A percentile compares a stretch with the other conserved stretches of the same genome.
phyloP scores from a whole-genome alignment of 2,888 invertebrate species.

The Melolontha melolontha region DNA sequence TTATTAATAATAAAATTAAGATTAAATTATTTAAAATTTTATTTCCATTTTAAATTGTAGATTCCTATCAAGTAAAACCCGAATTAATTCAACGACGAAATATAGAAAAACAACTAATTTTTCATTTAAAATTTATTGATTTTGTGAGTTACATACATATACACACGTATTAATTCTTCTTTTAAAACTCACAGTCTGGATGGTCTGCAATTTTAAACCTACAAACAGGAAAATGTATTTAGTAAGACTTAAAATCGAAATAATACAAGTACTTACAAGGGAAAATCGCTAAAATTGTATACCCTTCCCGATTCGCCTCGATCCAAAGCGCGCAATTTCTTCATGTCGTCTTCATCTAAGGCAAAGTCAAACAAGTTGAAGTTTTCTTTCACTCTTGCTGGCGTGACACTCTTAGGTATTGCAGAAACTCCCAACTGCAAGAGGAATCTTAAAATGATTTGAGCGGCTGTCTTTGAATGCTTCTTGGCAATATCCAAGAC shows the following conservation, averaged over 20 bases:
- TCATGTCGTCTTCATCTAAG: constrained; percentile 71
- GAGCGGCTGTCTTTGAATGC: constrained; percentile 77
- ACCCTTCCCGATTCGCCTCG: constrained; percentile 74
- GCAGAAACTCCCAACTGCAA: constrained; percentile 77
- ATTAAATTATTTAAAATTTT: too few species aligned
- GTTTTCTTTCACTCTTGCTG: constrained; percentile 78
- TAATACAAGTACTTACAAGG: constrained; percentile 58
- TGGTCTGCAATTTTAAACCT: constrained; percentile 68
- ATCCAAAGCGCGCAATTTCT: constrained; percentile 71
- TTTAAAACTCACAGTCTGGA: too few species aligned
- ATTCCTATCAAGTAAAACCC: too few species aligned
- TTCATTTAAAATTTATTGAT: too few species aligned
- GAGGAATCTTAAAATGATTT: constrained; percentile 77
- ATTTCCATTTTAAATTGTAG: too few species aligned
- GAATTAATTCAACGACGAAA: too few species aligned
- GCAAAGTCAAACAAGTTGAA: constrained; percentile 79
- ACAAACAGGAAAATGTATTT: constrained; percentile 51
- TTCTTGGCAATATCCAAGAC: constrained; percentile 69
- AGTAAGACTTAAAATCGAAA: constrained; percentile 48
- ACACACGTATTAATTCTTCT: too few species aligned
- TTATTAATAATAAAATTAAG: too few species aligned
- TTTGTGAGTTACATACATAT: too few species aligned
- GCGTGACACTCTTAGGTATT: constrained; percentile 86
- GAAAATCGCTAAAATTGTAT: constrained; percentile 72
- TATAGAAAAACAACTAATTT: too few species aligned